A percentile compares a stretch with the other conserved stretches of the same genome.
Evolutionary conservation across 2,113 vertebrate species (phyloP).

Genomic region (Mustela nigripes): DNA sequence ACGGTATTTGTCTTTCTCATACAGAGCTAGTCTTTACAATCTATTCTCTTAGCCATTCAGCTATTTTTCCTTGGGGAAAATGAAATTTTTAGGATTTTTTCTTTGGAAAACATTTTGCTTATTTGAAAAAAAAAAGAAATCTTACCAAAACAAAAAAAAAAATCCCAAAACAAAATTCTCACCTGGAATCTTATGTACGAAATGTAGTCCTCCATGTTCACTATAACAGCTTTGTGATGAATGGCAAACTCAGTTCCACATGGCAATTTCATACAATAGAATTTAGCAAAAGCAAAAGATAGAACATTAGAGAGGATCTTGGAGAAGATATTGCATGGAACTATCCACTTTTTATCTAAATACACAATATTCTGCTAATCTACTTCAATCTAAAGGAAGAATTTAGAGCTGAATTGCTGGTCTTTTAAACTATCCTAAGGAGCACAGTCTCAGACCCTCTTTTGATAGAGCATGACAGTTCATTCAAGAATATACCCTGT

Average conservation of each 20-base stretch:
- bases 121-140: not conserved
- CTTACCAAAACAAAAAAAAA: not conserved
- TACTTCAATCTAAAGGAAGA: not conserved
- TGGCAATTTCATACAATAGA: not conserved
- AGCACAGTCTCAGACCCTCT: not conserved
- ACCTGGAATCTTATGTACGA: conserved; percentile 17
- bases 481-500: not conserved
- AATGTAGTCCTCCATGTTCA: not conserved
- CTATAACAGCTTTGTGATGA: not conserved
- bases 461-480: not conserved
- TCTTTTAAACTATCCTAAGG: not conserved
- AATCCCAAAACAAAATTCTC: not conserved
- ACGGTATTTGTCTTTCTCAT: not conserved
- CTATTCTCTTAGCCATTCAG: not conserved
- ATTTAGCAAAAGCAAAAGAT: not conserved
- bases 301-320: not conserved
- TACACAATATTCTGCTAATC: not conserved
- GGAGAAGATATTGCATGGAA: not conserved
- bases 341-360: not conserved
- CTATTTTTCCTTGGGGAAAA: not conserved
- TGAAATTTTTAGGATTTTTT: not conserved
- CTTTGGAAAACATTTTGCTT: not conserved
- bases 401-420: not conserved
- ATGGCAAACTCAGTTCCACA: conserved; percentile 28
- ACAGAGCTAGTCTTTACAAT: not conserved